These are phyloP conservation scores for Ploceus nigricollis DNA, from an alignment of 2,113 vertebrate genomes.

Conservation along the genomic window DNA sequence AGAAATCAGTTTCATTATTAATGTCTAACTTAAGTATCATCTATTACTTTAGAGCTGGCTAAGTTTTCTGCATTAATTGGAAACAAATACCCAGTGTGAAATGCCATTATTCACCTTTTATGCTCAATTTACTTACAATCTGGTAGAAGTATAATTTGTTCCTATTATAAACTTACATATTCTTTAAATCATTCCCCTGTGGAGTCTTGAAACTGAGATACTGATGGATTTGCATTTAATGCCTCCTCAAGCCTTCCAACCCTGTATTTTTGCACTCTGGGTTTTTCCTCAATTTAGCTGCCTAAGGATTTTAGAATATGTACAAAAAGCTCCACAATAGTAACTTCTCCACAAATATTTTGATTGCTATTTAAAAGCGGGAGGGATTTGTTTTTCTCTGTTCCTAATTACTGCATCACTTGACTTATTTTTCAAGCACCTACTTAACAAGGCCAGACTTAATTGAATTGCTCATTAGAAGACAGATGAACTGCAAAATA, in stretches of 20 bases:
- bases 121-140: conserved; percentile 32
- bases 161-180: neutral
- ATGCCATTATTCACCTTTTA: conserved; percentile 20
- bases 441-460: conserved; percentile 37
- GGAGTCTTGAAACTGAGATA: neutral
- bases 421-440: conserved; percentile 53
- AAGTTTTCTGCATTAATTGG: neutral
- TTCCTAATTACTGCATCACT: conserved; percentile 28
- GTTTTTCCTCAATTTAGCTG: neutral
- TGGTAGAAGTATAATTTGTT: conserved; percentile 27
- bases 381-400: neutral
- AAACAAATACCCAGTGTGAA: conserved; percentile 25
- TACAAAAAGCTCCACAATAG: neutral
- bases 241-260: neutral
- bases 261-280: neutral
- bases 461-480: conserved; percentile 61
- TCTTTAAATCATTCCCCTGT: neutral
- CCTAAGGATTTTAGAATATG: neutral
- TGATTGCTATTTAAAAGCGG: conserved; percentile 29
- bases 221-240: neutral
- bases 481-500: conserved; percentile 1
- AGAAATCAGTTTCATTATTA: neutral
- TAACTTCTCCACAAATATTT: conserved; percentile 36
- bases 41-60: neutral
- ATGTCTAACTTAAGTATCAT: neutral